A percentile compares a stretch with the other conserved stretches of the same genome.
phyloP scores from a whole-genome alignment of 2,888 invertebrate genomes.

The Drosophila lacicola region DNA sequence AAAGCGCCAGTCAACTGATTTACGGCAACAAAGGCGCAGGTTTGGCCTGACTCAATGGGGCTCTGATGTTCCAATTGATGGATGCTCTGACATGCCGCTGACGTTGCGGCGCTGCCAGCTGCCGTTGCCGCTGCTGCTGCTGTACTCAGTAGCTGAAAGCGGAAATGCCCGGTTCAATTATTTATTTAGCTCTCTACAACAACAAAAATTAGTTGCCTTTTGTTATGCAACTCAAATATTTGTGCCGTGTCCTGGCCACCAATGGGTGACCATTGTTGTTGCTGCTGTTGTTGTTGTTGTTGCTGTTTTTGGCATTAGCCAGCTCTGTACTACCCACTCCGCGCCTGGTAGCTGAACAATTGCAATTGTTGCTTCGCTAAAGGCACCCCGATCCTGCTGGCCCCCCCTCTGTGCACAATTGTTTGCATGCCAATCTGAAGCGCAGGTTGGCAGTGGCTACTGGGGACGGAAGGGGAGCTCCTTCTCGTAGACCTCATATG shows the following conservation, averaged over 20 bases:
- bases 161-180: slow-evolving; percentile 77
- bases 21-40: slow-evolving; percentile 63
- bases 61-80: slow-evolving; percentile 66
- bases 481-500: slow-evolving; percentile 47
- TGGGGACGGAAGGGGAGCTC: background rate
- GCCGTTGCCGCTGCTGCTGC: slow-evolving; percentile 5
- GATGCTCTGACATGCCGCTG: slow-evolving; percentile 65
- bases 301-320: slow-evolving; percentile 62
- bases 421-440: slow-evolving; percentile 78
- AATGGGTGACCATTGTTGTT: slow-evolving; percentile 45
- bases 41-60: slow-evolving; percentile 63
- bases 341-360: slow-evolving; percentile 57
- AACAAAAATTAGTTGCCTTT: slow-evolving; percentile 69
- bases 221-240: slow-evolving; percentile 71
- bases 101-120: slow-evolving; percentile 13
- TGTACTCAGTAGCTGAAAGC: slow-evolving; percentile 42
- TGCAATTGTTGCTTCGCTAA: slow-evolving; percentile 74
- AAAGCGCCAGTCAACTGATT: slow-evolving; percentile 72
- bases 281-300: slow-evolving; percentile 57
- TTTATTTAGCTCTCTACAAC: slow-evolving; percentile 63
- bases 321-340: slow-evolving; percentile 7
- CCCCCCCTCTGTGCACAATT: slow-evolving; percentile 35
- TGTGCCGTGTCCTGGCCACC: slow-evolving; percentile 45
- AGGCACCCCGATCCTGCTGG: slow-evolving; percentile 4
- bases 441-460: slow-evolving; percentile 49